These are phyloP conservation scores for Temnothorax longispinosus DNA, from an alignment of 1,140 invertebrate genomes.

Conservation along the genomic window DNA sequence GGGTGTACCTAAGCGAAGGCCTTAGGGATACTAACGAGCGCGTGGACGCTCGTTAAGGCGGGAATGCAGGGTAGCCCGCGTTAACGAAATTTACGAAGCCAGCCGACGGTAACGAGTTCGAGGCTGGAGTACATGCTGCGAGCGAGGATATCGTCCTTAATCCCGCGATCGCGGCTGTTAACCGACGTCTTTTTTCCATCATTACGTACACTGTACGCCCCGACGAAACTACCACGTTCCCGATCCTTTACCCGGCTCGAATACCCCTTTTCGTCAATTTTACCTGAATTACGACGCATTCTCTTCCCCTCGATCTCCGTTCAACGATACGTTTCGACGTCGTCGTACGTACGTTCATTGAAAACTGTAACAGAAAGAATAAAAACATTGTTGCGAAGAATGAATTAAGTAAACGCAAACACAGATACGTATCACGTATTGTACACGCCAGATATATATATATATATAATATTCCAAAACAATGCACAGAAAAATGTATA, in stretches of 20 bases:
- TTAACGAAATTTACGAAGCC: constrained; percentile 81
- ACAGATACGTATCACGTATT: not conserved
- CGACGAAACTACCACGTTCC: constrained; percentile 46
- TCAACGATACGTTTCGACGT: not conserved
- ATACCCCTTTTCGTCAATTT: constrained; percentile 35
- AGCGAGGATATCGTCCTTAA: constrained; percentile 52
- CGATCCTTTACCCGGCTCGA: not conserved
- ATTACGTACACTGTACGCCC: constrained; percentile 16
- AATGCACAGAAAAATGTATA: not conserved
- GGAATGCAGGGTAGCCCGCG: constrained; percentile 72
- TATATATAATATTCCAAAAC: not conserved
- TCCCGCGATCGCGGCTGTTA: constrained; percentile 49
- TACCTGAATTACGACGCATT: constrained; percentile 25
- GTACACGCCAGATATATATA: not conserved
- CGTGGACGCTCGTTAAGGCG: constrained; percentile 78
- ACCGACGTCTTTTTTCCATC: constrained; percentile 37
- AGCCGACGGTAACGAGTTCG: constrained; percentile 75
- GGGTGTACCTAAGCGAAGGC: constrained; percentile 65
- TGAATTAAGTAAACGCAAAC: not conserved
- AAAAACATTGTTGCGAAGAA: not conserved
- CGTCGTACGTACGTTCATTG: not conserved
- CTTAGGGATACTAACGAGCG: constrained; percentile 76
- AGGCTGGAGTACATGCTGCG: constrained; percentile 31
- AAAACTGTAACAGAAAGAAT: not conserved
- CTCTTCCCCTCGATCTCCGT: not conserved